Base-by-base conservation (phyloP, 2,113 vertebrate species). In the Amphilophus citrinellus region DNA sequence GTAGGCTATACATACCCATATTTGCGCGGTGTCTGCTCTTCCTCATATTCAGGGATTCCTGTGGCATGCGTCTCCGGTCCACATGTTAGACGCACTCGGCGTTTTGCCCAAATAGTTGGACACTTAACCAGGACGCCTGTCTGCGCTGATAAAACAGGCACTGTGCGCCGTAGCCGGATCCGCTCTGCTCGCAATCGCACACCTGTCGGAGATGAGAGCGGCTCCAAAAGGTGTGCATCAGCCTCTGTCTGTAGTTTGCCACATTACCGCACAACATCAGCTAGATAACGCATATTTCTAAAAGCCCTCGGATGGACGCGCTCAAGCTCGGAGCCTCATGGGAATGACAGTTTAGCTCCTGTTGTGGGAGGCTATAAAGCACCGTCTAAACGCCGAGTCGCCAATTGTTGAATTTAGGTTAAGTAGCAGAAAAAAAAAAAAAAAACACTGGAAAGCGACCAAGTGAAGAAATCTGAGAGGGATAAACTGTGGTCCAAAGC, bases 1-100 rank as follows among this genome's bases (percentile, higher is more conserved):
- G 35, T 39, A 35, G 44, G 27, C 68, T 56, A 53, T 73, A 96
- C 96, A 62, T 96, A 96, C 96, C 96, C 96, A 96, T 96, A 14
- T 93, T 94, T 89, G 90, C 85, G 86, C 88, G 73, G 65, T 89
- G 87, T 93, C 85, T 76, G 80, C 89, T 94, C 86, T 89, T 94
- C 89, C 88, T 89, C 91, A 90, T 92, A 86, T 88, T 92, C 66
- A 92, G n/a, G 88, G 90, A 87, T 88, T 65, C 92, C 89, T 82
- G 87, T 80, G 80, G 91, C 83, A 85, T 84, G 88, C 78, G 83
- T 90, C 89, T 92, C 78, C 17, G 88, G 63, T 92, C 92, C 90
- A 91, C 95, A 96, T 96, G 93, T 93, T 88, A 92, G 84, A 79
- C 63, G 73, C 90, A 81, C 82, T 83, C 82, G 80, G 84, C 84